Percentiles rank a stretch among this genome's conserved stretches.
phyloP scores from a whole-genome alignment of 2,113 vertebrate genomes.

The Sinocyclocheilus maitianheensis region DNA sequence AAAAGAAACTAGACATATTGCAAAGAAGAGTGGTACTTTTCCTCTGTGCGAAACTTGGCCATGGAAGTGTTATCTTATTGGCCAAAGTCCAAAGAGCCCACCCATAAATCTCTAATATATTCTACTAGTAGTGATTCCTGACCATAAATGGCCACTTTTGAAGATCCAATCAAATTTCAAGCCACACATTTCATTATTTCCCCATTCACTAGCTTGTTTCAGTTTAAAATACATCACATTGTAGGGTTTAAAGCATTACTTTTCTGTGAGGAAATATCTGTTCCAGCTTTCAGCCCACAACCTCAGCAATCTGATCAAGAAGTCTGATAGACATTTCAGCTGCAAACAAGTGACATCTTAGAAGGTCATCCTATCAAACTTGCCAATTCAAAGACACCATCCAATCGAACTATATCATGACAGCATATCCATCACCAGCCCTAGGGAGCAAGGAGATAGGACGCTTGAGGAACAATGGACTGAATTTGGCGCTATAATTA shows the following conservation, averaged over 20 bases:
- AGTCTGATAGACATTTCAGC: slow-evolving; percentile 23
- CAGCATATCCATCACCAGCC: background rate
- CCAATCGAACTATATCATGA: slow-evolving; percentile 3
- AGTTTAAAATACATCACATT: background rate
- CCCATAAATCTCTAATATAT: background rate
- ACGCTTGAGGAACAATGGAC: slow-evolving; percentile 24
- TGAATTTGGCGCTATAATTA: slow-evolving; percentile 3
- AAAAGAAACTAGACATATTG: background rate
- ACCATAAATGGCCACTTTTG: background rate
- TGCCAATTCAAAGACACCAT: slow-evolving; percentile 16
- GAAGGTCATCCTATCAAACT: slow-evolving; percentile 25
- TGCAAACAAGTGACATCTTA: slow-evolving; percentile 2
- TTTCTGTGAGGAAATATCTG: background rate
- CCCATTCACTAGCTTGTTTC: background rate
- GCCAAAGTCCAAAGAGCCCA: background rate
- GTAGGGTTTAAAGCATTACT: background rate
- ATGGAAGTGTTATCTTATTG: background rate
- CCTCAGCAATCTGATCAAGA: slow-evolving; percentile 5
- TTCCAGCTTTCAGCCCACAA: background rate
- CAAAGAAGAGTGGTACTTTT: background rate
- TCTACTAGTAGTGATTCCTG: background rate
- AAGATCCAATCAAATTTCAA: slow-evolving; percentile 2
- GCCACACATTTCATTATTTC: background rate
- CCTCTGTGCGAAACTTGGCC: background rate
- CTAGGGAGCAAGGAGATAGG: background rate